Evolutionary conservation across 2,888 invertebrate species (phyloP).

Genomic region (Apodemia mormo): DNA sequence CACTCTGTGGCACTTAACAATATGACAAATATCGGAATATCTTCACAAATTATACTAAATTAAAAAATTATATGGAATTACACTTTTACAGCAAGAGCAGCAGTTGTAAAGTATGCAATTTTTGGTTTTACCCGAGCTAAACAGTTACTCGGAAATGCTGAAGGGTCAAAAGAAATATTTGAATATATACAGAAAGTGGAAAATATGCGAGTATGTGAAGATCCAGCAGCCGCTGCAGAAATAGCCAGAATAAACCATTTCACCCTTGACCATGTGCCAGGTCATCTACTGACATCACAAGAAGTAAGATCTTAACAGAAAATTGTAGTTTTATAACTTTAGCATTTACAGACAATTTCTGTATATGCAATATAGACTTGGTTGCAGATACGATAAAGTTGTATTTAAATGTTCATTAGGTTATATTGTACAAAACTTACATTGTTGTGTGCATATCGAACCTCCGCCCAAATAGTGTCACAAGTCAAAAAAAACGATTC

Average conservation of each 20-base stretch:
- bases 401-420: no score
- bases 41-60: no score
- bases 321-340: no score
- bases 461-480: no score
- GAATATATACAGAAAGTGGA: conserved; percentile 73
- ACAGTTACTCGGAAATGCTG: conserved; percentile 59
- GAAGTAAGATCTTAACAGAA: conserved; percentile 66
- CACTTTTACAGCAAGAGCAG: conserved; percentile 56
- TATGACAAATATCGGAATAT: no score
- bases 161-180: conserved; percentile 61
- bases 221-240: conserved; percentile 73
- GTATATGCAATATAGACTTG: no score
- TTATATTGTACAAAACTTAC: no score
- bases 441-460: no score
- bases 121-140: conserved; percentile 77
- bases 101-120: conserved; percentile 76
- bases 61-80: background rate
- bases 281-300: conserved; percentile 83
- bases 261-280: conserved; percentile 86
- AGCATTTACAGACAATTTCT: no score
- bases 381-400: no score
- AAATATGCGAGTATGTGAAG: conserved; percentile 74
- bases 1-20: no score
- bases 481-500: no score
- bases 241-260: conserved; percentile 77